These are phyloP conservation scores for Alligator sinensis DNA, from an alignment of 2,113 vertebrate genomes.

Conservation along the genomic window DNA sequence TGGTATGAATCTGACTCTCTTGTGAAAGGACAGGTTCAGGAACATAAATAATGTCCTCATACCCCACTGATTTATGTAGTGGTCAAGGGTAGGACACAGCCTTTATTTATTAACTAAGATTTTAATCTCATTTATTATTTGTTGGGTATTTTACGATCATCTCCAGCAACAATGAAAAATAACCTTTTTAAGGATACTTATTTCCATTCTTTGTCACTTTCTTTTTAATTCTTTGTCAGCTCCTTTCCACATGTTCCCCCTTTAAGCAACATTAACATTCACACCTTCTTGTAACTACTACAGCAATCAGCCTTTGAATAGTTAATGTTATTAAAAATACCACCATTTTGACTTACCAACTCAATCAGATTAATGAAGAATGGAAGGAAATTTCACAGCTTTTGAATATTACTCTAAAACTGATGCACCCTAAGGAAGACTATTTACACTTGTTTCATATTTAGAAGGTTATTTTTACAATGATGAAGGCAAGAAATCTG, in stretches of 20 bases:
- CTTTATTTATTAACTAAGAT: neutral
- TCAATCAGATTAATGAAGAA: neutral
- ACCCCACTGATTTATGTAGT: neutral
- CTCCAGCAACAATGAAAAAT: neutral
- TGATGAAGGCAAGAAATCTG: neutral
- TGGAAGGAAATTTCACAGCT: neutral
- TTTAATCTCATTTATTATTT: neutral
- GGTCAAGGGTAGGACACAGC: neutral
- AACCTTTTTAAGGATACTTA: neutral
- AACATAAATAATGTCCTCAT: neutral
- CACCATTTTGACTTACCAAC: neutral
- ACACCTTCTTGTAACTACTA: neutral
- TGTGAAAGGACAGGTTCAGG: neutral
- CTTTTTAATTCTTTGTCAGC: neutral
- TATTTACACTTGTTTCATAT: neutral
- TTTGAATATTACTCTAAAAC: neutral
- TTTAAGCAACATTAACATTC: neutral
- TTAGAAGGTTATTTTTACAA: neutral
- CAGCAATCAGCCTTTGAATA: neutral
- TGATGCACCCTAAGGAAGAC: neutral
- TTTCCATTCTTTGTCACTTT: neutral
- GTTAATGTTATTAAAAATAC: neutral
- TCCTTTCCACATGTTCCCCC: neutral
- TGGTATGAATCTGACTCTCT: neutral
- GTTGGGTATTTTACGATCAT: neutral